These are phyloP conservation scores for Podarcis lilfordi DNA, from an alignment of 2,797 vertebrate genomes.

Conservation along the genomic window DNA sequence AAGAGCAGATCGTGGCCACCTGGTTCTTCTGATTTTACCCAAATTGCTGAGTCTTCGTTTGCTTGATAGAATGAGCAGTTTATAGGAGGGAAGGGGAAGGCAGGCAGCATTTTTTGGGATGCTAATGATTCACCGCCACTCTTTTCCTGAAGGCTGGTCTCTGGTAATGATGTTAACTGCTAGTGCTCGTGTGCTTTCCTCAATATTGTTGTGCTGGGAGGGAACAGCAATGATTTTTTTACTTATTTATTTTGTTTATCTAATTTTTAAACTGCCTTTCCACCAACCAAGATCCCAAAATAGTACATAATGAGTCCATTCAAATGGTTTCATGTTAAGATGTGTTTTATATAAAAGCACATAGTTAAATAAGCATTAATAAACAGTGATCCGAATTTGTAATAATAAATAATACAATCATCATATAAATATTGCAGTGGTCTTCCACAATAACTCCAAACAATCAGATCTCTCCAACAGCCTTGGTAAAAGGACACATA, in stretches of 20 bases:
- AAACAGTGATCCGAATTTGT: no score
- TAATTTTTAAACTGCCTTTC: no score
- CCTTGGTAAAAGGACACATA: background rate
- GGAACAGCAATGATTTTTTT: background rate
- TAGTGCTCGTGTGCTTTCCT: background rate
- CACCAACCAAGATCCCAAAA: no score
- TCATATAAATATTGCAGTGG: no score
- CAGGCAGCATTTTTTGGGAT: background rate
- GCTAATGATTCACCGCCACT: background rate
- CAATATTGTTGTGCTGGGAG: background rate
- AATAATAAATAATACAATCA: no score
- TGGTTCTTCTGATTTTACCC: background rate
- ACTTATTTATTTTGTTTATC: no score
- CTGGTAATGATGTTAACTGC: background rate
- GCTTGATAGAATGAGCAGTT: background rate
- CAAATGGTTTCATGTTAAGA: no score
- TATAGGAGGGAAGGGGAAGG: background rate
- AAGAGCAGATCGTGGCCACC: background rate
- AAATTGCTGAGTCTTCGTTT: fast-evolving
- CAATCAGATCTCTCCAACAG: no score
- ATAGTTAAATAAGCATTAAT: no score
- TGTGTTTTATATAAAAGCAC: no score
- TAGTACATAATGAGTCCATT: no score
- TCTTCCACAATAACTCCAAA: no score
- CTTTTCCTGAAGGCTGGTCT: background rate